Conservation (phyloP, 1,140 invertebrate species). For the Fopius arisanus region DNA sequence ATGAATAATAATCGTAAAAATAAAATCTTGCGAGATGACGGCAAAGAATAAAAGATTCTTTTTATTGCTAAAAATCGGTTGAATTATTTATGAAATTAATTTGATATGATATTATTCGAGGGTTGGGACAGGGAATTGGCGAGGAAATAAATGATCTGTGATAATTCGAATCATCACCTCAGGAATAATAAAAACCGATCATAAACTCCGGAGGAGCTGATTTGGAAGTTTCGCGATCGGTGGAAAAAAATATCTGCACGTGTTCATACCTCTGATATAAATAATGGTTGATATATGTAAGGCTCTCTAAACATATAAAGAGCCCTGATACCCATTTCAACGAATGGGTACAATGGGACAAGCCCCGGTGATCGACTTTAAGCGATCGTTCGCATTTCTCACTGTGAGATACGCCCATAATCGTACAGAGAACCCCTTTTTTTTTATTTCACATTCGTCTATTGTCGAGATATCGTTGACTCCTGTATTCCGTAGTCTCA, state of each 20-base stretch:
- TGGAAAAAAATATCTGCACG: conserved; percentile 21
- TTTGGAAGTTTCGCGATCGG: no score
- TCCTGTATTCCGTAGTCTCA: not conserved
- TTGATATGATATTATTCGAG: no score
- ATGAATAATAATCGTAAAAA: no score
- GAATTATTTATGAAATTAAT: no score
- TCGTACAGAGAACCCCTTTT: not conserved
- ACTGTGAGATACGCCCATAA: not conserved
- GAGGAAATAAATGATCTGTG: no score
- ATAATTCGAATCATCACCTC: no score
- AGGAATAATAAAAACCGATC: not conserved
- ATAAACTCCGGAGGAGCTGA: not conserved
- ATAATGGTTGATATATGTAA: conserved; percentile 2
- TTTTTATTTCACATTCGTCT: not conserved
- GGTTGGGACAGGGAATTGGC: no score
- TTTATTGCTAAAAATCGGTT: no score
- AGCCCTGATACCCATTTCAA: not conserved
- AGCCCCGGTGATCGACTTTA: conserved; percentile 3
- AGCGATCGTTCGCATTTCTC: not conserved
- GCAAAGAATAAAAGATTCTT: no score
- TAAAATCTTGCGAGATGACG: no score
- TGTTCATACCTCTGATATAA: conserved; percentile 14
- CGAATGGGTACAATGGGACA: not conserved
- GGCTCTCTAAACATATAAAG: not conserved
- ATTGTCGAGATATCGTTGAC: not conserved